Base-by-base conservation (phyloP, 2,797 vertebrate genomes). In the Tachyglossus aculeatus region DNA sequence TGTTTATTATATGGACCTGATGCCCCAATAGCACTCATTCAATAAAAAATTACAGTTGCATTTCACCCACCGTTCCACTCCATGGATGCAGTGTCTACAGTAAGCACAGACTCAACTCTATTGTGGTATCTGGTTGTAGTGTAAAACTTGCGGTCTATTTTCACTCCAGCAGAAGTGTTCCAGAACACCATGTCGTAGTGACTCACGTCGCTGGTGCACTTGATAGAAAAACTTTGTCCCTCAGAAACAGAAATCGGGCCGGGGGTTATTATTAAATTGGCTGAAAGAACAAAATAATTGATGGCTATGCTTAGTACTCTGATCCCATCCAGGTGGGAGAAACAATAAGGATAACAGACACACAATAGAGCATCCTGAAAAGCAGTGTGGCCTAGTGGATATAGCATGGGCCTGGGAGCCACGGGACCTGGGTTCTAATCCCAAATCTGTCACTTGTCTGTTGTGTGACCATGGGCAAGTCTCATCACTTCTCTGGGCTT, bases 41-140 rank as follows among this genome's bases (percentile, higher is more conserved):
- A 45, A 25, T 27, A 21, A 9, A 57, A 64, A 45, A 3, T 4
- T 9, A 0, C 1, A 2, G 8, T 1, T 3, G 14, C 4, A 13
- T n/a, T 45, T 47, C 47, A 84, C 92, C 91, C 67, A 93, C 92
- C 92, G 0, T 16, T 85, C 90, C 92, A 93, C 1, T 78, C 74
- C 73, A n/a, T 52, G 0, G 79, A 88, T 1, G 86, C 76, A 15
- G 22, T 63, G 19, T 5, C 29, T 66, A 92, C 89, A 0, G 7
- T 77, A 33, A 93, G 86, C 9, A 86, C 64, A 0, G 91, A 92
- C 0, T 0, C 71, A 1, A 74, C 82, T 72, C 54, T 8, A 1
- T 60, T 5, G 3, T 1, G 16, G 7, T 1, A 53, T 9, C 2
- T 64, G 22, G 50, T 88, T 2, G 21, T 3, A 47, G 81, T 74